Percentiles rank a stretch among this genome's conserved stretches.
These are phyloP conservation scores for Myotis planiceps DNA, from an alignment of 2,797 vertebrate genomes.

Conservation along the genomic window DNA sequence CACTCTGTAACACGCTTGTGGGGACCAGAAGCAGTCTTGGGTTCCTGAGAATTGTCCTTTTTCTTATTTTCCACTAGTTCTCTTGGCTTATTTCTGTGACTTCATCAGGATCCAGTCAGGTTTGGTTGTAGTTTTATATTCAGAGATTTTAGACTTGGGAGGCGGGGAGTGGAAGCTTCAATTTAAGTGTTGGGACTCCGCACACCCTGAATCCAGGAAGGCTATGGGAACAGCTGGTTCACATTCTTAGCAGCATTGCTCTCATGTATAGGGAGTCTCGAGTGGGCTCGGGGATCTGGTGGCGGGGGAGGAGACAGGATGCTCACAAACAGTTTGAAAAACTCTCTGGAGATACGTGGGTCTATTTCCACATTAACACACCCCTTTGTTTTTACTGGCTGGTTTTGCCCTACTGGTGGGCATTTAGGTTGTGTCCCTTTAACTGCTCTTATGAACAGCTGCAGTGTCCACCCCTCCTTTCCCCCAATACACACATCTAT, in stretches of 20 bases:
- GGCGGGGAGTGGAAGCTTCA: not conserved
- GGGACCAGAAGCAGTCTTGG: not conserved
- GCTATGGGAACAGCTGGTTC: not conserved
- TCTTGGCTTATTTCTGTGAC: not conserved
- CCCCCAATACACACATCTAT: not conserved
- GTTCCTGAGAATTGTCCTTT: not conserved
- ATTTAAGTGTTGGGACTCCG: not conserved
- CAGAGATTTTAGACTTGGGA: not conserved
- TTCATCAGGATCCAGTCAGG: not conserved
- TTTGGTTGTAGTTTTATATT: not conserved
- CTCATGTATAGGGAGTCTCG: not conserved
- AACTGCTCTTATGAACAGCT: not conserved
- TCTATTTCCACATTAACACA: not conserved
- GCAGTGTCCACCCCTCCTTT: not conserved
- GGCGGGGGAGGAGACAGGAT: not conserved
- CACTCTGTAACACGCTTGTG: not conserved
- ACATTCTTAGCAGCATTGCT: not conserved
- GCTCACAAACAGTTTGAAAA: not conserved
- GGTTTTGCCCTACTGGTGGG: not conserved
- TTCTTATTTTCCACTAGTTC: not conserved
- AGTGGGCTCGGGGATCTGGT: not conserved
- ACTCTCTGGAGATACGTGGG: not conserved
- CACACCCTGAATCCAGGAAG: not conserved
- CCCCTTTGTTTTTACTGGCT: not conserved
- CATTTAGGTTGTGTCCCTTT: not conserved